A percentile compares a stretch with the other conserved stretches of the same genome.
Conservation (phyloP, 2,797 vertebrate species). For the Rhabdophis nuchalis region DNA sequence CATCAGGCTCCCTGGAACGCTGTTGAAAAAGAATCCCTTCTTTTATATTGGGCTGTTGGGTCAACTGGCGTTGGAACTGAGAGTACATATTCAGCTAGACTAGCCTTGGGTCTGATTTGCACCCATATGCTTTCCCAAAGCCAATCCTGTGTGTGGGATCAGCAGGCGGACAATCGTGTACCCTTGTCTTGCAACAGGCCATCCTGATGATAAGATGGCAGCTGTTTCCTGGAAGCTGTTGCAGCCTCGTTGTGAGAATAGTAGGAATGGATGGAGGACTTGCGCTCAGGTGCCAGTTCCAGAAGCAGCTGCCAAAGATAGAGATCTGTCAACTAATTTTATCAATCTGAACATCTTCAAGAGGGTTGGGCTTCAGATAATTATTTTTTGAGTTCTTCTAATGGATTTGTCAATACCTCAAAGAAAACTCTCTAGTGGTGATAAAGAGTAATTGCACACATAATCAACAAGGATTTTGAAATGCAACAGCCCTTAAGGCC, state of each 20-base stretch:
- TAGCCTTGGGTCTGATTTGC: neutral
- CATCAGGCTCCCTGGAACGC: neutral
- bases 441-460: slow-evolving; percentile 42
- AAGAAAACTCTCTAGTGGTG: slow-evolving; percentile 45
- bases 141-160: neutral
- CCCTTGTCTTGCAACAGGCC: neutral
- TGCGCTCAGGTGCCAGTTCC: neutral
- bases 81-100: neutral
- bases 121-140: neutral
- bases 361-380: slow-evolving; percentile 41
- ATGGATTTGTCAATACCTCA: slow-evolving; percentile 25
- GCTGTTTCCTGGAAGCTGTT: neutral
- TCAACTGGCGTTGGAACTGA: neutral
- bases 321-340: slow-evolving; percentile 27
- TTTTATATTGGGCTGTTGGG: neutral
- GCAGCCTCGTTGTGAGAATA: neutral
- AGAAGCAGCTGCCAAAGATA: neutral
- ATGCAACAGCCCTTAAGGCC: slow-evolving; percentile 53
- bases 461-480: slow-evolving; percentile 56
- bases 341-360: slow-evolving; percentile 44
- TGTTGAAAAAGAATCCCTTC: neutral
- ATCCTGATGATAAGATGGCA: neutral
- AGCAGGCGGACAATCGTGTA: neutral
- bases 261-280: neutral
- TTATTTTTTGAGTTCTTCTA: slow-evolving; percentile 44